Evolutionary conservation across 2,888 invertebrate species (phyloP).

Genomic region (Athripsodes cinereus): DNA sequence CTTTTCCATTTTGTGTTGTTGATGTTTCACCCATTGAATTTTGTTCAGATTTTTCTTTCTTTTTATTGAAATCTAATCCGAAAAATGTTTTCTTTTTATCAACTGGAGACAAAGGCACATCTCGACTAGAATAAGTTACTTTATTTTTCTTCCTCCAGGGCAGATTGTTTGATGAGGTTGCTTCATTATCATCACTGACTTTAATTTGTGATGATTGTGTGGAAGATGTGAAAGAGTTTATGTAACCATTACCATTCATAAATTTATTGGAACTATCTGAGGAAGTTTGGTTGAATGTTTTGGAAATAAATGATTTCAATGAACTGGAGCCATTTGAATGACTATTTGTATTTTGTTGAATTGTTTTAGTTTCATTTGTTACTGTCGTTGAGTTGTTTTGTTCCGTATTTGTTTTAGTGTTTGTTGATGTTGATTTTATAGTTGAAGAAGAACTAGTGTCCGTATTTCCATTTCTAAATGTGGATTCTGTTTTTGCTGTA

Average conservation of each 20-base stretch:
- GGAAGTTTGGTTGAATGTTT: background rate
- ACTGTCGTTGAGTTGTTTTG: slow-evolving; percentile 37
- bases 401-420: slow-evolving; percentile 31
- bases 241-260: slow-evolving; percentile 9
- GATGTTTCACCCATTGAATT: slow-evolving; percentile 31
- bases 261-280: background rate
- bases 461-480: slow-evolving; percentile 37
- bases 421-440: background rate
- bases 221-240: slow-evolving; percentile 8
- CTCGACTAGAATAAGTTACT: slow-evolving; percentile 62
- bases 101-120: slow-evolving; percentile 62
- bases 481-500: slow-evolving; percentile 36
- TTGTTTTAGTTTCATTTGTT: slow-evolving; percentile 29
- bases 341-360: background rate
- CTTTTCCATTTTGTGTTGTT: slow-evolving; percentile 36
- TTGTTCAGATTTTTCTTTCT: slow-evolving; percentile 45
- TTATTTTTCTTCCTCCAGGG: slow-evolving; percentile 59
- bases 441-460: slow-evolving; percentile 25
- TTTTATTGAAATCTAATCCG: slow-evolving; percentile 42
- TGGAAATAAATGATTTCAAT: background rate
- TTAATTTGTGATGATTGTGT: slow-evolving; percentile 5
- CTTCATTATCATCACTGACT: slow-evolving; percentile 11
- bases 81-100: slow-evolving; percentile 52
- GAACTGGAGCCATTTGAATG: slow-evolving; percentile 1
- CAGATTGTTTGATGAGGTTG: slow-evolving; percentile 36